These are phyloP conservation scores for Lynx canadensis DNA, from an alignment of 2,113 vertebrate genomes.

Conservation along the genomic window DNA sequence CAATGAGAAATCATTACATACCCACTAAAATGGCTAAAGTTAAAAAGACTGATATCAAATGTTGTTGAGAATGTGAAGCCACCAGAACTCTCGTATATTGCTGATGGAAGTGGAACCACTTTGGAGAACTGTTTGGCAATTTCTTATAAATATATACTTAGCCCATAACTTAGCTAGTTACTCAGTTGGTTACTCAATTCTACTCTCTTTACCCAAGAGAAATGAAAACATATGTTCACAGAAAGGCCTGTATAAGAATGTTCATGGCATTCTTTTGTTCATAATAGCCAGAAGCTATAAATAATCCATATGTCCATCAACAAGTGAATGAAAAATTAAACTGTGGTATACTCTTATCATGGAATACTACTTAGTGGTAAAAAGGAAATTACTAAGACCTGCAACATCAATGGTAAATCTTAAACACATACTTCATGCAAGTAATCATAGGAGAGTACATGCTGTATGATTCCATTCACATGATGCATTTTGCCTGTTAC, in stretches of 20 bases:
- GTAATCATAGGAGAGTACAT: not conserved
- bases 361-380: not conserved
- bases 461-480: not conserved
- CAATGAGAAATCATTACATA: not conserved
- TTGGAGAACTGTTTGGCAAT: not conserved
- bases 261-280: not conserved
- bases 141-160: not conserved
- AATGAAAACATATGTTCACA: not conserved
- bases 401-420: not conserved
- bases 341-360: not conserved
- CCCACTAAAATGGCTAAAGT: not conserved
- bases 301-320: conserved; percentile 2
- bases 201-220: not conserved
- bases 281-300: not conserved
- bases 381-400: not conserved
- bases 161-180: not conserved
- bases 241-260: not conserved
- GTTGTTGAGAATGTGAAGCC: not conserved
- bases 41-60: not conserved
- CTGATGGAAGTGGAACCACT: not conserved
- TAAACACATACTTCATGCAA: not conserved
- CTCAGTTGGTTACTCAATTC: not conserved
- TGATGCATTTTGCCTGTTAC: not conserved
- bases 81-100: not conserved
- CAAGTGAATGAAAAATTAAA: not conserved